phyloP scores from a whole-genome alignment of 2,888 invertebrate genomes.

The Leptinotarsa peninsularis region DNA sequence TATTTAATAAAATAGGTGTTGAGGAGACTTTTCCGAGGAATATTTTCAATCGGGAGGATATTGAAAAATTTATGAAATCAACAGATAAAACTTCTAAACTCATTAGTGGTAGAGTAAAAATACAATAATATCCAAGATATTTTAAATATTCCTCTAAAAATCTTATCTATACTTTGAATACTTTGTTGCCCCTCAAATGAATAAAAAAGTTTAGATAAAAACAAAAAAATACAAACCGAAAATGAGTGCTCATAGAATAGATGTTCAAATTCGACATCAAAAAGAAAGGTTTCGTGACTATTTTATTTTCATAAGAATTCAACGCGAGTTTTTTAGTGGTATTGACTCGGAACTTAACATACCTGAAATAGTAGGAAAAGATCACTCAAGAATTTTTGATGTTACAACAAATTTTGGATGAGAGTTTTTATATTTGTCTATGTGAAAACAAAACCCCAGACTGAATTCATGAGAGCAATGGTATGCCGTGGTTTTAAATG shows the following conservation, averaged over 20 bases:
- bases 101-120: background rate
- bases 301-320: too few species aligned
- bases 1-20: background rate
- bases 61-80: constrained; percentile 13
- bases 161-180: constrained; percentile 26
- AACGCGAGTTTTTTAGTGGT: too few species aligned
- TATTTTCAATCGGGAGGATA: constrained; percentile 8
- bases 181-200: constrained; percentile 44
- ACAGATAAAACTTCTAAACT: background rate
- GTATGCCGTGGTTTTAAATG: too few species aligned
- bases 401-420: too few species aligned
- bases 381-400: too few species aligned
- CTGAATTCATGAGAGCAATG: too few species aligned
- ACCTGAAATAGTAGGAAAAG: too few species aligned
- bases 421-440: too few species aligned
- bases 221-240: constrained; percentile 30
- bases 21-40: constrained; percentile 3
- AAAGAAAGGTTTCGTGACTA: too few species aligned
- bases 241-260: background rate
- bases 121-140: background rate
- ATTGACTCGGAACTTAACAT: too few species aligned
- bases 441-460: too few species aligned
- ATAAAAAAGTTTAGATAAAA: constrained; percentile 29
- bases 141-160: background rate
- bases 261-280: too few species aligned